A percentile compares a stretch with the other conserved stretches of the same genome.
These are phyloP conservation scores for Corythornis cristatus DNA, from an alignment of 2,113 vertebrate species.

Conservation along the genomic window DNA sequence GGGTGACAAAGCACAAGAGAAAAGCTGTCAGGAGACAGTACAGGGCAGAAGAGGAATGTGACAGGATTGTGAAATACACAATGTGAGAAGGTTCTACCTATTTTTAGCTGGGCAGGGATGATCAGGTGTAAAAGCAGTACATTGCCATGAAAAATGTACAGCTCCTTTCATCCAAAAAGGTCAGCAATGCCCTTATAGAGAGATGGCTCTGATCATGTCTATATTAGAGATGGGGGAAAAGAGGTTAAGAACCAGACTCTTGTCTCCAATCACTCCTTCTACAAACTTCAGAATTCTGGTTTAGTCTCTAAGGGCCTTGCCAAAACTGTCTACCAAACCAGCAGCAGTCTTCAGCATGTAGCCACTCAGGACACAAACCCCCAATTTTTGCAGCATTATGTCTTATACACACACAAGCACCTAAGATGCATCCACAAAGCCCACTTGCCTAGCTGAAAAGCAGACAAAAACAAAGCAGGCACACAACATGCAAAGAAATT, in stretches of 20 bases:
- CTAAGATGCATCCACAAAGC: neutral
- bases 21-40: constrained; percentile 30
- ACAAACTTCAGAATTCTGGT: neutral
- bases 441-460: neutral
- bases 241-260: constrained; percentile 27
- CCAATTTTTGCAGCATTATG: constrained; percentile 31
- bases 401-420: neutral
- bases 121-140: constrained; percentile 43
- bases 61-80: constrained; percentile 45
- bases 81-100: constrained; percentile 48
- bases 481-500: neutral
- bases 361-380: neutral
- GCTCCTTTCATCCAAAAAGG: constrained; percentile 43
- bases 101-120: constrained; percentile 42
- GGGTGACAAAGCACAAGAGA: constrained; percentile 59
- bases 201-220: constrained; percentile 20
- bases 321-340: neutral
- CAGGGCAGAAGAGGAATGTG: constrained; percentile 39
- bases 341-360: neutral
- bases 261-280: constrained; percentile 15
- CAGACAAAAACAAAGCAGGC: neutral
- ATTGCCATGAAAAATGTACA: constrained; percentile 23
- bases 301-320: neutral
- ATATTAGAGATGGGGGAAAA: neutral
- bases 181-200: constrained; percentile 6